Percentiles rank a stretch among this genome's conserved stretches.
Conservation (phyloP, 2,888 invertebrate species). For the Papilio gigon region DNA sequence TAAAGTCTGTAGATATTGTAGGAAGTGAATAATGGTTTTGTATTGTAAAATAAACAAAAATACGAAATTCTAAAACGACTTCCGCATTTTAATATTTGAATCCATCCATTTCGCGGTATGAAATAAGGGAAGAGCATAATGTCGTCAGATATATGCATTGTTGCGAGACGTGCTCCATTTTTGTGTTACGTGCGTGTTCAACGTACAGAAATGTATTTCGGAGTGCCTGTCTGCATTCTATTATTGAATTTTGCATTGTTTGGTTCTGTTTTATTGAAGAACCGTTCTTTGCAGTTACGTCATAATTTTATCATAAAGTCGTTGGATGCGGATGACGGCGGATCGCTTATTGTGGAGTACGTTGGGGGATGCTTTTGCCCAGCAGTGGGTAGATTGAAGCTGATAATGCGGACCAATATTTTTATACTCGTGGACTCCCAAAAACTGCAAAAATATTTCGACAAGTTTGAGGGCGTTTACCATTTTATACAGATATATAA, state of each 20-base stretch:
- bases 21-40: background rate
- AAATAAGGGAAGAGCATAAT: slow-evolving; percentile 19
- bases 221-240: slow-evolving; percentile 10
- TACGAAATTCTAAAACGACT: background rate
- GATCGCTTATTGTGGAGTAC: too few relatives aligned
- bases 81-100: slow-evolving; percentile 15
- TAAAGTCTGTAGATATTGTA: background rate
- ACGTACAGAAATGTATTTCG: slow-evolving; percentile 22
- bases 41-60: background rate
- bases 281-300: background rate
- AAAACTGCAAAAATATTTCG: too few relatives aligned
- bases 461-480: too few relatives aligned
- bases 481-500: too few relatives aligned
- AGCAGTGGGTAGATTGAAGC: too few relatives aligned
- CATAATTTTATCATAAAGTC: background rate
- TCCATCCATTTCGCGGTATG: slow-evolving; percentile 13
- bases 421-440: too few relatives aligned
- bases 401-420: too few relatives aligned
- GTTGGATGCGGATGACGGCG: background rate
- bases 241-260: slow-evolving; percentile 19
- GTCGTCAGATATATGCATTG: slow-evolving; percentile 23
- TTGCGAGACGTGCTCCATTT: slow-evolving; percentile 22
- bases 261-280: slow-evolving; percentile 15
- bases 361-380: too few relatives aligned
- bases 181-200: slow-evolving; percentile 19